Evolutionary conservation across 2,797 vertebrate genomes (phyloP).

Genomic region (Coreius guichenoti): DNA sequence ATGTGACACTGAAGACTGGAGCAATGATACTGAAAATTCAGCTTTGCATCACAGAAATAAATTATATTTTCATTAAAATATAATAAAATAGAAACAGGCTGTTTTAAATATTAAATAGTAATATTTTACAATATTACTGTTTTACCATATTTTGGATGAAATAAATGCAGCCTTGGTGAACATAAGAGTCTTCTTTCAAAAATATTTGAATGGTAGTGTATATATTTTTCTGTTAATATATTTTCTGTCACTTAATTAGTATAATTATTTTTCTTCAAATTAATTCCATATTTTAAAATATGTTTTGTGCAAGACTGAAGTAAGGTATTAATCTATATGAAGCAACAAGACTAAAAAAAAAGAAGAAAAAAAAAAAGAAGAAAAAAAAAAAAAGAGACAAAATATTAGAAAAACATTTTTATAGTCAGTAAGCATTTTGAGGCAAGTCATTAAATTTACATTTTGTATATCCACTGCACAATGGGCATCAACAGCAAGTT

Average conservation of each 20-base stretch:
- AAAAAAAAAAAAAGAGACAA: slow-evolving; percentile 40
- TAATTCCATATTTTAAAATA: neutral
- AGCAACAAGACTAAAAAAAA: slow-evolving; percentile 29
- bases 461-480: slow-evolving; percentile 52
- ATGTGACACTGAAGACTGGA: neutral
- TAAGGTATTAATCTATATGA: neutral
- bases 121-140: neutral
- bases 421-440: slow-evolving; percentile 58
- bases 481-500: slow-evolving; percentile 45
- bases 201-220: neutral
- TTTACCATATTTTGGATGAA: neutral
- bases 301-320: neutral
- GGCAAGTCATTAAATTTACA: slow-evolving; percentile 56
- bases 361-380: no score
- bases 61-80: neutral
- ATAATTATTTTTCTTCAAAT: neutral
- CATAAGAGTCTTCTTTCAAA: neutral
- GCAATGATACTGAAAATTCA: neutral
- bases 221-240: neutral
- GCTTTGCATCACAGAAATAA: neutral
- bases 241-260: neutral
- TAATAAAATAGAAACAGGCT: neutral
- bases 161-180: neutral
- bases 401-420: slow-evolving; percentile 49
- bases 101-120: neutral